Base-by-base conservation (phyloP, 2,888 invertebrate species). In the Podabrus alpinus region DNA sequence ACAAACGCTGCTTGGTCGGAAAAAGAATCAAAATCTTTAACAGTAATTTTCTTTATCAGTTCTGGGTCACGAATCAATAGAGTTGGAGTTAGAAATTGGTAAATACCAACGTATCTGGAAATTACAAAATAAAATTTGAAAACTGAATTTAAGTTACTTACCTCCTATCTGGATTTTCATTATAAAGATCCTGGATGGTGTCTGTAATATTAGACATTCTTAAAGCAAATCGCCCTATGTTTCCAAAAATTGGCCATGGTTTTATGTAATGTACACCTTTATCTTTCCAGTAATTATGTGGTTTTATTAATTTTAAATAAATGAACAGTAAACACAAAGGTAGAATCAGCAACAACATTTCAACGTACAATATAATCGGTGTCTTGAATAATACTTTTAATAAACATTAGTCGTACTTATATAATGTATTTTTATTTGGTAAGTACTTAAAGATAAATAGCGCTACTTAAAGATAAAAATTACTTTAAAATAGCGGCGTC, bases 1-100 rank as follows among this genome's bases (percentile, higher is more conserved):
- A 19, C 2, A 5, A 77, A 61, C 3, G 15, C 24, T 17, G 21
- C 11, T 71, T 82, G 85, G 67, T 84, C 81, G 9, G 79, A 67
- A 71, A 84, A 83, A 69, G 77, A 71, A 19, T 81, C 81, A 64
- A 82, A 82, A 21, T 79, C 77, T 60, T 81, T 81, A 13, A 81
- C 76, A 10, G 77, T 75, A 5, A 85, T 67, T n/a, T 64, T 45
- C 29, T 80, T 80, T 29, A 81, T 77, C 13, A 80, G 11, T 16
- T 81, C 80, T 9, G 78, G 78, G 70, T 80, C 80, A 10, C 76
- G 45, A 13, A 81, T 19, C 4, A 81, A n/a, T 9, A 79, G 19
- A 13, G 19, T 13, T 16, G 62, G 62, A 7, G 13, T 9, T 15
- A 7, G 19, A 2, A 62, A 62, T 3, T 19, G 19, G 19, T 62